Base-by-base conservation (phyloP, 2,113 vertebrate species). In the Mobula birostris region DNA sequence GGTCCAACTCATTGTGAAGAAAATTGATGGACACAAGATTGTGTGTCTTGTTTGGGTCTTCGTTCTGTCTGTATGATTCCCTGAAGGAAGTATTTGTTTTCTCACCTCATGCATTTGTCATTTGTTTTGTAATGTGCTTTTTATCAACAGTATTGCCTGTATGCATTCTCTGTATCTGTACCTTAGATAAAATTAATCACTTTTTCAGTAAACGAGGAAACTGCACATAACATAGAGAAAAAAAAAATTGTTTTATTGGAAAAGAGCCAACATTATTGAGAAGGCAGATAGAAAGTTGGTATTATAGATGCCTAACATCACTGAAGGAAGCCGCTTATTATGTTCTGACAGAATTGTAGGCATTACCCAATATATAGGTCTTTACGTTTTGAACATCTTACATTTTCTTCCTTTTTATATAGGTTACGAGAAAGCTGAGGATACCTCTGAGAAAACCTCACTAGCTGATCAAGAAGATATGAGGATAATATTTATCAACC, bases 351-450 rank as follows among this genome's bases (percentile, higher is more conserved):
- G 21, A 21, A 17, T 27, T 78, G 24, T 78, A 78, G n/a, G 78
- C 78, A 32, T 80, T 32, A 36, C 29, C 32, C 78, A 80, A 80
- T 36, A 80, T 80, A 36, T 80, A 70, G 8, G 68, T 80, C 78
- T 80, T 14, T 36, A 80, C 32, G 12, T 36, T 32, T 80, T 12
- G 24, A 80, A 32, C 32, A 80, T 40, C 19, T 63, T 90, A 90
- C 7, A 21, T 36, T 32, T 92, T 63, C 0, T 0, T 94, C 76
- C 76, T 95, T 14, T 95, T 95, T 94, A 96, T 96, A 94, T 96
- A 99, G 99, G 99, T 72, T 99, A 99, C 96, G 98, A 98, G 96
- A 99, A 99, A 96, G 98, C 99, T 0, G 98, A 99, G 95, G 98
- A 99, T 95, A 96, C 97, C 6, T 98, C 98, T 58, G 98, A 98